Evolutionary conservation across 1,140 invertebrate species (phyloP).

Genomic region (Eriosoma lanigerum): DNA sequence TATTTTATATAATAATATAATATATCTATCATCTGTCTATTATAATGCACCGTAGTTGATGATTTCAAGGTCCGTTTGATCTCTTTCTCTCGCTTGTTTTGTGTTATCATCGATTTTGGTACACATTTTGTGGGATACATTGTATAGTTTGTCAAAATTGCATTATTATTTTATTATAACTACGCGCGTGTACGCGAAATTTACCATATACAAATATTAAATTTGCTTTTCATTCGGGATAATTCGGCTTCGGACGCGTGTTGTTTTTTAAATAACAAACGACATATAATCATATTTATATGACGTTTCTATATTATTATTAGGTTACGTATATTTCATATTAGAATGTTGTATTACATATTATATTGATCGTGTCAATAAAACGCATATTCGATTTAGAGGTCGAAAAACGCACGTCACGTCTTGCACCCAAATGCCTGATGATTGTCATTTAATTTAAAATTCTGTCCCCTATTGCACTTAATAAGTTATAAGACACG

Average conservation of each 20-base stretch:
- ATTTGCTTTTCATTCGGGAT: too few relatives aligned
- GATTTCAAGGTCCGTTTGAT: slow-evolving; percentile 25
- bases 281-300: too few relatives aligned
- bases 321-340: too few relatives aligned
- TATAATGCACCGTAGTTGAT: not conserved
- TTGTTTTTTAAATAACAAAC: too few relatives aligned
- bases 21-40: not conserved
- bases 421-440: not conserved
- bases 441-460: not conserved
- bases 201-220: too few relatives aligned
- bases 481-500: too few relatives aligned
- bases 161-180: not conserved
- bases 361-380: not conserved
- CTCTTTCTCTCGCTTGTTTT: not conserved
- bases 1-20: not conserved
- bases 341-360: too few relatives aligned
- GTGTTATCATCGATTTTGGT: slow-evolving; percentile 17
- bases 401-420: slow-evolving; percentile 11
- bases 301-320: too few relatives aligned
- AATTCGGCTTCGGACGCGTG: too few relatives aligned
- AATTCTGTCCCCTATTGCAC: not conserved
- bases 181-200: too few relatives aligned
- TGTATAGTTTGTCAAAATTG: not conserved
- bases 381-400: not conserved
- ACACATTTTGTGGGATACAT: not conserved